A percentile compares a stretch with the other conserved stretches of the same genome.
These are phyloP conservation scores for Gobio gobio DNA, from an alignment of 2,113 vertebrate species.

Conservation along the genomic window DNA sequence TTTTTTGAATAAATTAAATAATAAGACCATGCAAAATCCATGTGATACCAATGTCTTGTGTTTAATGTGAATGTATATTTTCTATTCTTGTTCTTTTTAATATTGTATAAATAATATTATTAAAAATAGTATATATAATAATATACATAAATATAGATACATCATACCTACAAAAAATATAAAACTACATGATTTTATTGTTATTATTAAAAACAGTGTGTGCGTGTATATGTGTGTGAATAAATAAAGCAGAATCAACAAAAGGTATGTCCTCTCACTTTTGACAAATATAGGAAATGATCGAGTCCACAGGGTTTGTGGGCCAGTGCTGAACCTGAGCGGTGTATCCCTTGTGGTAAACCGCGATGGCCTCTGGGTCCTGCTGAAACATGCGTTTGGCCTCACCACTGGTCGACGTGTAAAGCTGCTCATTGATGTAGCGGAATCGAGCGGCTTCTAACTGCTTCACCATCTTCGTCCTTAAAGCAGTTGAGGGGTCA, in stretches of 20 bases:
- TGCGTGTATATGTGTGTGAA: no score
- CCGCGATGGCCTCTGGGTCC: slow-evolving; percentile 82
- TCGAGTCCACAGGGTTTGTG: slow-evolving; percentile 80
- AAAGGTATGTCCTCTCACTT: slow-evolving; percentile 74
- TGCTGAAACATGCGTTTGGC: slow-evolving; percentile 81
- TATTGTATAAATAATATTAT: no score
- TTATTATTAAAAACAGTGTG: no score
- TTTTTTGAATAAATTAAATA: no score
- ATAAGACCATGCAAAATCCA: no score
- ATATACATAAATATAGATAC: no score
- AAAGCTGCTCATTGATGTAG: slow-evolving; percentile 88
- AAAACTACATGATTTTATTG: no score
- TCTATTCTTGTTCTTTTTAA: no score
- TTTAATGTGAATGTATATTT: no score
- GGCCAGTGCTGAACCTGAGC: slow-evolving; percentile 88
- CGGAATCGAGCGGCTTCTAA: slow-evolving; percentile 87
- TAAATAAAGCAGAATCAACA: not conserved
- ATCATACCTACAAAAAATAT: no score
- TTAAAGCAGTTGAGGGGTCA: slow-evolving; percentile 72
- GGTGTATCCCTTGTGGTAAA: slow-evolving; percentile 90
- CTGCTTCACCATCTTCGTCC: slow-evolving; percentile 83
- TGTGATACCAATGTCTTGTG: no score
- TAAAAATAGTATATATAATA: no score
- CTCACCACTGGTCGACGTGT: slow-evolving; percentile 81
- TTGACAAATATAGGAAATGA: slow-evolving; percentile 80